Evolutionary conservation across 2,888 invertebrate genomes (phyloP).

Genomic region (Marasmarcha lunaedactyla): DNA sequence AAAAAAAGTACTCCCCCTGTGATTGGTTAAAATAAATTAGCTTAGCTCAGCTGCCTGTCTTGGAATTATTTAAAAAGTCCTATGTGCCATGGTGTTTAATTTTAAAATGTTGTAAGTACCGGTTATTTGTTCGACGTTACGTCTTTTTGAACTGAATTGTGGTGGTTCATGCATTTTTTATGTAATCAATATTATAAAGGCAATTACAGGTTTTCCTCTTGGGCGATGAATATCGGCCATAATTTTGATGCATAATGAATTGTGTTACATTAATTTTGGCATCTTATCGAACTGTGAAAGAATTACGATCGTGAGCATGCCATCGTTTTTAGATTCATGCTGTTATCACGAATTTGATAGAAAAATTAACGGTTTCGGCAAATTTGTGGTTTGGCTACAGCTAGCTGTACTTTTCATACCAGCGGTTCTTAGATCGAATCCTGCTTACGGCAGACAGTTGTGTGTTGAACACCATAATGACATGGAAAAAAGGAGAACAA

Average conservation of each 20-base stretch:
- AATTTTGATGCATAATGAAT: background rate
- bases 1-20: conserved; percentile 52
- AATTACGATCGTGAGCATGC: no score
- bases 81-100: conserved; percentile 25
- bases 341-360: no score
- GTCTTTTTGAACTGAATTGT: conserved; percentile 19
- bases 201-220: conserved; percentile 1
- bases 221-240: background rate
- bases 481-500: no score
- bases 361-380: no score
- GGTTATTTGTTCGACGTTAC: conserved; percentile 8
- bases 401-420: no score
- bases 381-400: no score
- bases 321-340: no score
- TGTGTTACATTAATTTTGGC: background rate
- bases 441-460: no score
- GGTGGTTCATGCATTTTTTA: conserved; percentile 16
- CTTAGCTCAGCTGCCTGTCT: conserved; percentile 54
- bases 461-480: no score
- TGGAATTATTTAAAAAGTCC: conserved; percentile 38
- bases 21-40: conserved; percentile 72
- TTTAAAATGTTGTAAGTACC: conserved; percentile 25
- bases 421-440: no score
- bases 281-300: no score
- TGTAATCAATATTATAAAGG: background rate